Conservation (phyloP, 2,888 invertebrate genomes). For the Polyommatus iphigenia region DNA sequence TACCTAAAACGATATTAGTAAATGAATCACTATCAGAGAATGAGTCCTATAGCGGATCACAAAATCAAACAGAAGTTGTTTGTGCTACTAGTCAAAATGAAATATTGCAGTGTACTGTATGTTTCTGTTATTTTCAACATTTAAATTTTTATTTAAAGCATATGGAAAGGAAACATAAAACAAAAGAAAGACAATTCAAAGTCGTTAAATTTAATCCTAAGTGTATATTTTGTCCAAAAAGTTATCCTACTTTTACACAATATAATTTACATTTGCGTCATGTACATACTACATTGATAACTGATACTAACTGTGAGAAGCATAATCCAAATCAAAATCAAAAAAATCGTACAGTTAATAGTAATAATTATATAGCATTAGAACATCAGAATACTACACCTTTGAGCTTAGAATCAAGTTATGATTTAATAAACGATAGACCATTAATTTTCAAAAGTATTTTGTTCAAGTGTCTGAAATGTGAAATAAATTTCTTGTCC, state of each 20-base stretch:
- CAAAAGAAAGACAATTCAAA: slow-evolving; percentile 36
- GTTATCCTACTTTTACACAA: slow-evolving; percentile 37
- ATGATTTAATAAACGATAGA: slow-evolving; percentile 28
- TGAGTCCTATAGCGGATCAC: neutral
- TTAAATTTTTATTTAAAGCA: slow-evolving; percentile 35
- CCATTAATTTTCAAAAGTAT: slow-evolving; percentile 46
- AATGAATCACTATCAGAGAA: neutral
- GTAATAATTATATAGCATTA: neutral
- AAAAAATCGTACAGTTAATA: neutral
- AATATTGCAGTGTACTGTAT: slow-evolving; percentile 36
- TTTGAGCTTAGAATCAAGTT: slow-evolving; percentile 23
- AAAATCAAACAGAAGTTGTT: slow-evolving; percentile 23
- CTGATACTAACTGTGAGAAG: neutral
- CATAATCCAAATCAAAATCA: neutral
- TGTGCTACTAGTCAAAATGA: slow-evolving; percentile 16
- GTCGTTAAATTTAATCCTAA: slow-evolving; percentile 48
- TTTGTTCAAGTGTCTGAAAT: slow-evolving; percentile 59
- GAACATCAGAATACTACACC: slow-evolving; percentile 1
- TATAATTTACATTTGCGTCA: slow-evolving; percentile 47
- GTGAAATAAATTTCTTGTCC: slow-evolving; percentile 59
- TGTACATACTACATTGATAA: slow-evolving; percentile 38
- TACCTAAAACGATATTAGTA: neutral
- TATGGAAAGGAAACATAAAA: slow-evolving; percentile 37
- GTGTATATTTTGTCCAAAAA: slow-evolving; percentile 51
- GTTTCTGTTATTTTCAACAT: slow-evolving; percentile 38